Evolutionary conservation across 2,113 vertebrate genomes (phyloP), one percentile per base, ranked within the genome.

Genomic region (Zosterops pallidus): DNA sequence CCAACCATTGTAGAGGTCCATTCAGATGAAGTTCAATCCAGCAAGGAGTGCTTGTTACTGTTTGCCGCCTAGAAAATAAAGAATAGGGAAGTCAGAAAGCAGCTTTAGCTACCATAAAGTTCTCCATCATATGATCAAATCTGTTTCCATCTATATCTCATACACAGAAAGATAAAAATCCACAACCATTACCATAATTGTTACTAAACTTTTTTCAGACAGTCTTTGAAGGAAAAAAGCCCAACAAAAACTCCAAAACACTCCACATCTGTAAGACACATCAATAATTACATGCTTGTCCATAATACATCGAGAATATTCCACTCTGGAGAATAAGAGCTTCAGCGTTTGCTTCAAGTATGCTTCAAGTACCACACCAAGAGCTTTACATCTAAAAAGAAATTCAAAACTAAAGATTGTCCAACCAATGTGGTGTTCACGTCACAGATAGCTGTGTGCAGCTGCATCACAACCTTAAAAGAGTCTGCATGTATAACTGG

Each of bases 1-100:
- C 99, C 98, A 99, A 87, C 99, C 99, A 99, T 68, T 99, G 99
- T 92, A 99, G 98, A 89, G 99, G 99, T 96, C 99, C 99, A 1
- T 99, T 99, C 98, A 99, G 98, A 91, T 99, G 99, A 86, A 99
- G 98, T 83, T 99, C 99, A 90, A 99, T 99, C 99, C 99, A 99
- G 97, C 99, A 99, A 72, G 99, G 99, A 95, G 99, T 99, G 98
- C 99, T 99, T 91, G 99, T 99, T 78, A 99, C 99, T 1, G 99
- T 99, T 86, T 99, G 99, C 69, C 99, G 98, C 96, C 99, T 99
- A 95, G 7, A 90, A 94, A 92, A 64, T 9, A 79, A 83, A 75
- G 20, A 57, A 62, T 4, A 49, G 44, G 33, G 12, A 81, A 63
- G 67, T 94, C 39, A 71, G 88, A 72, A 59, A 83, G 59, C 23